These are phyloP conservation scores for Abrostola triplasia DNA, from an alignment of 2,888 invertebrate genomes.

Conservation along the genomic window DNA sequence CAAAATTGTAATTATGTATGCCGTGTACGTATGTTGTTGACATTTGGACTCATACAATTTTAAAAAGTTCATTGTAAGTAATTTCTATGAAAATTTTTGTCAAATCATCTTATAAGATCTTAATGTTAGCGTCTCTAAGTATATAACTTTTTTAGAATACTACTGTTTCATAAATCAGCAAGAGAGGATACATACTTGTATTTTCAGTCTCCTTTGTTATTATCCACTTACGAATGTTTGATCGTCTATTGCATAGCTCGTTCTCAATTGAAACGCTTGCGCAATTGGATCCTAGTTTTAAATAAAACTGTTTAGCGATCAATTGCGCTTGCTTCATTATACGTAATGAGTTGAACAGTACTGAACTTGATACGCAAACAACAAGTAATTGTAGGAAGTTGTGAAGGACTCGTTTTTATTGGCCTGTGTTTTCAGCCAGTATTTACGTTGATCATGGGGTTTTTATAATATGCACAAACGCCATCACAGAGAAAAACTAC, in stretches of 20 bases:
- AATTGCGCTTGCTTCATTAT: slow-evolving; percentile 32
- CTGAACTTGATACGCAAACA: slow-evolving; percentile 37
- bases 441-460: background rate
- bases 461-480: too few relatives aligned
- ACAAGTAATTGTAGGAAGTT: slow-evolving; percentile 44
- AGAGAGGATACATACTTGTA: background rate
- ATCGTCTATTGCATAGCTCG: slow-evolving; percentile 12
- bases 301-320: slow-evolving; percentile 41
- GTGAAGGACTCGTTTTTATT: slow-evolving; percentile 37
- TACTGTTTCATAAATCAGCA: too few relatives aligned
- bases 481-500: too few relatives aligned
- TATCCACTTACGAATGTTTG: slow-evolving; percentile 5
- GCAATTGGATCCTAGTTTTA: slow-evolving; percentile 14
- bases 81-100: slow-evolving; percentile 4
- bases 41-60: slow-evolving; percentile 34
- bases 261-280: slow-evolving; percentile 20
- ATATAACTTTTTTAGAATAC: background rate
- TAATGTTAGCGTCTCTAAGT: background rate
- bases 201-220: background rate
- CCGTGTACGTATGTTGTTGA: slow-evolving; percentile 15
- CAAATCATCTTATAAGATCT: background rate
- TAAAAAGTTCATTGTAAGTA: slow-evolving; percentile 10
- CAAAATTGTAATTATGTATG: slow-evolving; percentile 21
- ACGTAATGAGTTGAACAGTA: slow-evolving; percentile 28
- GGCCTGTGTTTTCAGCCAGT: slow-evolving; percentile 12